Evolutionary conservation across 2,888 invertebrate species (phyloP).

Genomic region (Chloromyia formosa): DNA sequence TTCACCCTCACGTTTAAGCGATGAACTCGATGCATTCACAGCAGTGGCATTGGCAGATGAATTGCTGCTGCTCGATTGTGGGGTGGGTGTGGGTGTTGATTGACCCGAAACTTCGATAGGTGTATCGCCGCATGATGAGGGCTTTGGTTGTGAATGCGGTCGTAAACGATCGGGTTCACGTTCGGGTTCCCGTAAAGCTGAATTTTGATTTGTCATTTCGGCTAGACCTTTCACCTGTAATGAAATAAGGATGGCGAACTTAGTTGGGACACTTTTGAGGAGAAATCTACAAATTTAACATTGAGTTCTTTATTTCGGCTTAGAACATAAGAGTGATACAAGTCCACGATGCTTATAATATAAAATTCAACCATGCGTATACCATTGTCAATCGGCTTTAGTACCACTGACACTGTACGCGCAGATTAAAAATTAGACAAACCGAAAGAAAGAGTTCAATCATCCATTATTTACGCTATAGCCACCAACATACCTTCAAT

Average conservation of each 20-base stretch:
- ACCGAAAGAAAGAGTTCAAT: too few relatives aligned
- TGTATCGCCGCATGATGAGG: constrained; percentile 58
- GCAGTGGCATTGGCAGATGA: constrained; percentile 53
- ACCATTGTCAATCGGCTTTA: too few relatives aligned
- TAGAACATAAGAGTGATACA: too few relatives aligned
- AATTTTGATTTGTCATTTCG: constrained; percentile 87
- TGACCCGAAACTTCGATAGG: constrained; percentile 54
- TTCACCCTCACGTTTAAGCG: constrained; percentile 58
- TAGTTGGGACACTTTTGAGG: too few relatives aligned
- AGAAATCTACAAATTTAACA: too few relatives aligned
- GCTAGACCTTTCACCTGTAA: constrained; percentile 83
- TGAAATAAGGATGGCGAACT: background rate
- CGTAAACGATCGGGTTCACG: constrained; percentile 66
- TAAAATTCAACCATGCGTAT: too few relatives aligned
- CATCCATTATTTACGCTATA: too few relatives aligned
- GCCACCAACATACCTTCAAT: constrained; percentile 75
- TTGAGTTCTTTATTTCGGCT: too few relatives aligned
- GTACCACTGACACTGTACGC: too few relatives aligned
- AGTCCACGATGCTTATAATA: too few relatives aligned
- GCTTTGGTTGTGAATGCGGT: constrained; percentile 61
- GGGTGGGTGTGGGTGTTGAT: constrained; percentile 54
- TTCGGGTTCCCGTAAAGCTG: constrained; percentile 66
- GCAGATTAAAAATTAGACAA: too few relatives aligned
- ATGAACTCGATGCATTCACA: constrained; percentile 47
- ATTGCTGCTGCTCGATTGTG: constrained; percentile 63